Conservation (phyloP, 1,140 invertebrate genomes). For the Drosophila parvula region DNA sequence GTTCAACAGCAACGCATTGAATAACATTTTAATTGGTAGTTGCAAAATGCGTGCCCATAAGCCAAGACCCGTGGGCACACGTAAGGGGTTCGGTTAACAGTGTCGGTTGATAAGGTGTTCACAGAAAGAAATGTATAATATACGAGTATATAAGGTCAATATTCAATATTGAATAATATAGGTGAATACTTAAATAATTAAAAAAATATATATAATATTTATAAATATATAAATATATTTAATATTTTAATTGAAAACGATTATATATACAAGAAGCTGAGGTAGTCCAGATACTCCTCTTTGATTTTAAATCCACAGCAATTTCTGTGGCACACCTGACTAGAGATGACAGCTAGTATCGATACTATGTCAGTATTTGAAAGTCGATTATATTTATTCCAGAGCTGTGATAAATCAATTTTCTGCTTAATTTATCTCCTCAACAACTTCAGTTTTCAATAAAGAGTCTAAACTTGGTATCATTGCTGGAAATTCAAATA, state of each 20-base stretch:
- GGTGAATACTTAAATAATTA: too few species aligned
- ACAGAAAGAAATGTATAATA: constrained; percentile 6
- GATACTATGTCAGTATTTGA: too few species aligned
- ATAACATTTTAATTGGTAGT: constrained; percentile 71
- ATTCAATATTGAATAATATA: background rate
- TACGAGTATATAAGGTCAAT: background rate
- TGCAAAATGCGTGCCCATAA: constrained; percentile 77
- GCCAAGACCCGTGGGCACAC: constrained; percentile 41
- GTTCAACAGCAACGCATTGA: constrained; percentile 61
- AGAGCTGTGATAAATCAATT: too few species aligned
- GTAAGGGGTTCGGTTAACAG: constrained; percentile 42
- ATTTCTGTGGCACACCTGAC: background rate
- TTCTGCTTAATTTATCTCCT: too few species aligned
- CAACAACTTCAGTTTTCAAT: too few species aligned
- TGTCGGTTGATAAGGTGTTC: constrained; percentile 28
- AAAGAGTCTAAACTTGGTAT: too few species aligned
- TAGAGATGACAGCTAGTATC: background rate
- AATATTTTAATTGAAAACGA: background rate
- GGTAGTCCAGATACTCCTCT: too few species aligned
- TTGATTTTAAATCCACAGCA: background rate
- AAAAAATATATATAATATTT: too few species aligned
- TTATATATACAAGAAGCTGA: background rate
- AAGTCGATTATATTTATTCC: too few species aligned
- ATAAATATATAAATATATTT: too few species aligned
- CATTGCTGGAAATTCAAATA: too few species aligned